A percentile compares a stretch with the other conserved stretches of the same genome.
phyloP scores from a whole-genome alignment of 2,113 vertebrate genomes.

The Pluvianellus socialis region DNA sequence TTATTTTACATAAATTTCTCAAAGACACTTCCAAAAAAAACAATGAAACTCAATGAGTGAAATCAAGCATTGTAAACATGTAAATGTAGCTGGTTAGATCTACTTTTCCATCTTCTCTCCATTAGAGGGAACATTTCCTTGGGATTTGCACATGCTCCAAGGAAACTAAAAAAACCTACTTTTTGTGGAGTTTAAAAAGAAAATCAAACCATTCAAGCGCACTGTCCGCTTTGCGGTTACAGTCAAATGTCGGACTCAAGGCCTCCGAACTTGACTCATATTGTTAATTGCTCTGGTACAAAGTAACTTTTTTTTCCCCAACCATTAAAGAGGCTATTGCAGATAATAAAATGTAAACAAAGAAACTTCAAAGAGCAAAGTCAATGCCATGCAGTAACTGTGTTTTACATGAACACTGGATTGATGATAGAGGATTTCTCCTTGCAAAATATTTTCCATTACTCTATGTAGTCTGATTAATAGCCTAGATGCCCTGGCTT shows the following conservation, averaged over 20 bases:
- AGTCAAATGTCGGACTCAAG: background rate
- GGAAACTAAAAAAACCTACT: background rate
- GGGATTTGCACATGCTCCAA: background rate
- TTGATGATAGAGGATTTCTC: background rate
- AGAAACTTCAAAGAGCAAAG: slow-evolving; percentile 48
- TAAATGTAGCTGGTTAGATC: background rate
- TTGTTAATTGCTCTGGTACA: background rate
- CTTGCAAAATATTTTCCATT: background rate
- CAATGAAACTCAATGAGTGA: background rate
- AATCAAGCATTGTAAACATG: background rate
- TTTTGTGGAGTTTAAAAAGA: background rate
- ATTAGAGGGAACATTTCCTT: slow-evolving; percentile 11
- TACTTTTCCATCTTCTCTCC: background rate
- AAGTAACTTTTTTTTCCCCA: background rate
- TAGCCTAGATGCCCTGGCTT: background rate
- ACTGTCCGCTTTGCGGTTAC: background rate
- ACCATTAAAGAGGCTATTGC: background rate
- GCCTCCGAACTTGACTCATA: background rate
- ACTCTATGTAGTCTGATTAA: background rate
- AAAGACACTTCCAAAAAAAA: background rate
- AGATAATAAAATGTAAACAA: slow-evolving; percentile 41
- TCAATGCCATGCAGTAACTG: background rate
- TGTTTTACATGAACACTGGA: background rate
- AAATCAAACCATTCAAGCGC: background rate
- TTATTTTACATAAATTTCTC: background rate